A percentile compares a stretch with the other conserved stretches of the same genome.
Evolutionary conservation across 2,797 vertebrate genomes (phyloP).

Genomic region (Lacerta bilineata): DNA sequence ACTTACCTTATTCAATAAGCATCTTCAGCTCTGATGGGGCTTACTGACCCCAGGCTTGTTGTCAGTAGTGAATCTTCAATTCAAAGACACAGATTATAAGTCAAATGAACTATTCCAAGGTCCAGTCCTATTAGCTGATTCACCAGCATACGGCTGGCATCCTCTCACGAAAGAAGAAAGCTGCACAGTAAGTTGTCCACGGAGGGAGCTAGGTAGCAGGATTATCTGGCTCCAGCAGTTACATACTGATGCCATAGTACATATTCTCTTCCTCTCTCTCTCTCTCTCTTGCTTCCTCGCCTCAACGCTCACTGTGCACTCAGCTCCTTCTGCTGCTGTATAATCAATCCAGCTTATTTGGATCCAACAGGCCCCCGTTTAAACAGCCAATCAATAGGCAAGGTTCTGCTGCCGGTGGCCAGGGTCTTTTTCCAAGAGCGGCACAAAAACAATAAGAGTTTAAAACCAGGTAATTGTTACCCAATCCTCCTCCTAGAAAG

Average conservation of each 20-base stretch:
- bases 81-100: slow-evolving; percentile 67
- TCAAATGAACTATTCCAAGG: slow-evolving; percentile 80
- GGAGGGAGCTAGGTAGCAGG: slow-evolving; percentile 74
- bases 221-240: slow-evolving; percentile 71
- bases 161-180: slow-evolving; percentile 79
- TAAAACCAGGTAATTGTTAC: slow-evolving; percentile 70
- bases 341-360: slow-evolving; percentile 82
- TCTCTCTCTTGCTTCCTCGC: slow-evolving; percentile 65
- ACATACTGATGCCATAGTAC: slow-evolving; percentile 63
- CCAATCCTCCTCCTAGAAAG: slow-evolving; percentile 49
- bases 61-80: slow-evolving; percentile 55
- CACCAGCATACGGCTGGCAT: slow-evolving; percentile 78
- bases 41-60: slow-evolving; percentile 55
- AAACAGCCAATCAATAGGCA: slow-evolving; percentile 86
- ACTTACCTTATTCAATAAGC: slow-evolving; percentile 78
- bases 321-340: slow-evolving; percentile 75
- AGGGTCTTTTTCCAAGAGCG: slow-evolving; percentile 72
- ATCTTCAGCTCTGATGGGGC: slow-evolving; percentile 43
- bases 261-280: slow-evolving; percentile 52
- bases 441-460: slow-evolving; percentile 76
- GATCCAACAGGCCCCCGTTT: slow-evolving; percentile 82
- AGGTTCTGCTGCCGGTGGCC: slow-evolving; percentile 74
- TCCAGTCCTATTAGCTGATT: slow-evolving; percentile 75
- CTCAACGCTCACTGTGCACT: slow-evolving; percentile 74
- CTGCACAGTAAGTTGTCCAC: slow-evolving; percentile 80